Percentiles rank a stretch among this genome's conserved stretches.
These are phyloP conservation scores for Nemotelus nigrinus DNA, from an alignment of 2,888 invertebrate genomes.

Conservation along the genomic window DNA sequence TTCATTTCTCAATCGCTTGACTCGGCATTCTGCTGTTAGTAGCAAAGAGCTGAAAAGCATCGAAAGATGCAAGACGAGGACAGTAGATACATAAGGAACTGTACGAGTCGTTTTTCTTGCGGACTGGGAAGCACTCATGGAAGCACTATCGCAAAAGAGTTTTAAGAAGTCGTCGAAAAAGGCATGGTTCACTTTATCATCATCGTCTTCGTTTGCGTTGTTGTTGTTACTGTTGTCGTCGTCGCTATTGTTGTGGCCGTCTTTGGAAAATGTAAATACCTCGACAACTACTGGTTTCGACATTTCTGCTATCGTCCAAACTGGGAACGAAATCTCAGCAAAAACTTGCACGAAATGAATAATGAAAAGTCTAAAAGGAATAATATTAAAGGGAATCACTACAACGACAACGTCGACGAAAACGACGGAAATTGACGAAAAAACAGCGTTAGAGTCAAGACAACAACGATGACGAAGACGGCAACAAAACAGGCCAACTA, in stretches of 20 bases:
- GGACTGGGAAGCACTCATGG: constrained; percentile 34
- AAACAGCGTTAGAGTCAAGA: background rate
- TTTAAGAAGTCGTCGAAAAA: constrained; percentile 38
- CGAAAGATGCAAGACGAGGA: constrained; percentile 27
- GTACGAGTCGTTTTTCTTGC: constrained; percentile 33
- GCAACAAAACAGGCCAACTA: background rate
- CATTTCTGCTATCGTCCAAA: constrained; percentile 23
- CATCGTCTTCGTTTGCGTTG: constrained; percentile 12
- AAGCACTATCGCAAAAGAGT: constrained; percentile 38
- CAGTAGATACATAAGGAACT: constrained; percentile 39
- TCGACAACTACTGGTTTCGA: constrained; percentile 36
- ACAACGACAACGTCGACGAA: background rate
- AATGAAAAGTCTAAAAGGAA: constrained; percentile 41
- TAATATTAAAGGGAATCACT: constrained; percentile 28
- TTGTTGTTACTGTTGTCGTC: constrained; percentile 7
- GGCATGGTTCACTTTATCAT: constrained; percentile 42
- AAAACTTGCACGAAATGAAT: constrained; percentile 45
- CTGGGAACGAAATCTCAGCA: constrained; percentile 26
- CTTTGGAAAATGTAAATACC: constrained; percentile 39
- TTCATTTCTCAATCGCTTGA: constrained; percentile 49
- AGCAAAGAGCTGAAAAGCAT: constrained; percentile 13
- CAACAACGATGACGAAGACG: background rate
- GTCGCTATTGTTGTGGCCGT: constrained; percentile 16
- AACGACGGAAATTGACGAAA: background rate
- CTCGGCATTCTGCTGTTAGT: background rate